Conservation (phyloP, 2,888 invertebrate species). For the Carpatolechia fugitivella region DNA sequence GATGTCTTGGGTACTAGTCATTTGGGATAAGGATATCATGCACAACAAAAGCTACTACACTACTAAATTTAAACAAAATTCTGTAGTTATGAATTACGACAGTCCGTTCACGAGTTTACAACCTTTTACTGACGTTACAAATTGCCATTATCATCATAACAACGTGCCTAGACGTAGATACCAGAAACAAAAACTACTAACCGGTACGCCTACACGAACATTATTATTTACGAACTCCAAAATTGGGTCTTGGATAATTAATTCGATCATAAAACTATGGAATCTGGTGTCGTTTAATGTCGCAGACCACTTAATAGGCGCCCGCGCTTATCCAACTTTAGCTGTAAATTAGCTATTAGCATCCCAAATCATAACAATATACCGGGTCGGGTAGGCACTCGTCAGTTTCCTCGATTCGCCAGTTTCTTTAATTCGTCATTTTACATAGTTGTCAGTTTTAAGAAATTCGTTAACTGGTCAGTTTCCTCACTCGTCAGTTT, state of each 20-base stretch:
- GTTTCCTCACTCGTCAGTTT: too few relatives aligned
- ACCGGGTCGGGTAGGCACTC: too few relatives aligned
- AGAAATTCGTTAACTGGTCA: too few relatives aligned
- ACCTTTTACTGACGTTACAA: not conserved
- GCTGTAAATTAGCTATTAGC: not conserved
- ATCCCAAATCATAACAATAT: not conserved
- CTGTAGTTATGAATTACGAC: too few relatives aligned
- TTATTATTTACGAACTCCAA: conserved; percentile 6
- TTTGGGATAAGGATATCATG: too few relatives aligned
- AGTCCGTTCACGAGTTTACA: too few relatives aligned
- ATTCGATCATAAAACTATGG: conserved; percentile 14
- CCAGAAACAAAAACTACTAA: not conserved
- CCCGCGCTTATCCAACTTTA: not conserved
- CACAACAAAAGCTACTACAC: too few relatives aligned
- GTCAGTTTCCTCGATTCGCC: too few relatives aligned
- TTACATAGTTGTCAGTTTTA: too few relatives aligned
- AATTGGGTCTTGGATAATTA: conserved; percentile 12
- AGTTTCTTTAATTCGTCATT: too few relatives aligned
- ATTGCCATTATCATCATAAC: not conserved
- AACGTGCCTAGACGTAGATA: not conserved
- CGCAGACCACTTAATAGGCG: conserved; percentile 3
- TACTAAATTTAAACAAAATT: too few relatives aligned
- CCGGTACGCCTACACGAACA: conserved; percentile 10
- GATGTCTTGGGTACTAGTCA: too few relatives aligned
- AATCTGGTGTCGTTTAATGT: conserved; percentile 2